Conservation (phyloP, 2,113 vertebrate genomes). For the Capra hircus region DNA sequence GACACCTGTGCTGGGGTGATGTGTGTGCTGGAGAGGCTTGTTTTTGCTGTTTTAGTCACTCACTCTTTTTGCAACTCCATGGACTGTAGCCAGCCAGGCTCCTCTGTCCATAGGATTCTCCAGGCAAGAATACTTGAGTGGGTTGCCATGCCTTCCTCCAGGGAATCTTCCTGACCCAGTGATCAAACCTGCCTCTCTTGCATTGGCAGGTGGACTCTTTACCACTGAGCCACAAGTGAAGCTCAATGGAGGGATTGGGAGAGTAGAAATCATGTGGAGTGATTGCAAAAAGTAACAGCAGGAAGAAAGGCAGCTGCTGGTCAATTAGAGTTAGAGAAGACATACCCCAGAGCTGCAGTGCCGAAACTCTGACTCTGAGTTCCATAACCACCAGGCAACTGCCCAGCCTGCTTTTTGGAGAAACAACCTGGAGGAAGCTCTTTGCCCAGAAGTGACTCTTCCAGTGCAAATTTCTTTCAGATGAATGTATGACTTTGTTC, state of each 20-base stretch:
- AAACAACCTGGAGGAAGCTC: background rate
- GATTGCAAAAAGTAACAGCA: background rate
- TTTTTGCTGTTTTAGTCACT: background rate
- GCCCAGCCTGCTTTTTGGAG: background rate
- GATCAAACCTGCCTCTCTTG: background rate
- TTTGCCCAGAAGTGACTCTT: background rate
- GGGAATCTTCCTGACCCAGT: background rate
- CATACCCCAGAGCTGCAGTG: background rate
- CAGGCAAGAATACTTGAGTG: background rate
- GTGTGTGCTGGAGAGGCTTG: background rate
- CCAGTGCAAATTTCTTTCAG: background rate
- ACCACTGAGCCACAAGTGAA: background rate
- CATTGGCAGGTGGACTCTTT: background rate
- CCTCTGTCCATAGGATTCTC: background rate
- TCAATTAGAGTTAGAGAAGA: background rate
- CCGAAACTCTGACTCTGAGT: background rate
- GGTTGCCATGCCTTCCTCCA: background rate
- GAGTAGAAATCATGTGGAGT: background rate
- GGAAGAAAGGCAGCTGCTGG: background rate
- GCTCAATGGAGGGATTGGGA: accelerated
- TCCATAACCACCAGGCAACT: background rate
- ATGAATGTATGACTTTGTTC: background rate
- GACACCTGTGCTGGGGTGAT: background rate
- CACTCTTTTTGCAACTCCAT: background rate
- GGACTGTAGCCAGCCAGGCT: background rate